A percentile compares a stretch with the other conserved stretches of the same genome.
These are phyloP conservation scores for Bombyx mori DNA, from an alignment of 1,140 invertebrate genomes.

Conservation along the genomic window DNA sequence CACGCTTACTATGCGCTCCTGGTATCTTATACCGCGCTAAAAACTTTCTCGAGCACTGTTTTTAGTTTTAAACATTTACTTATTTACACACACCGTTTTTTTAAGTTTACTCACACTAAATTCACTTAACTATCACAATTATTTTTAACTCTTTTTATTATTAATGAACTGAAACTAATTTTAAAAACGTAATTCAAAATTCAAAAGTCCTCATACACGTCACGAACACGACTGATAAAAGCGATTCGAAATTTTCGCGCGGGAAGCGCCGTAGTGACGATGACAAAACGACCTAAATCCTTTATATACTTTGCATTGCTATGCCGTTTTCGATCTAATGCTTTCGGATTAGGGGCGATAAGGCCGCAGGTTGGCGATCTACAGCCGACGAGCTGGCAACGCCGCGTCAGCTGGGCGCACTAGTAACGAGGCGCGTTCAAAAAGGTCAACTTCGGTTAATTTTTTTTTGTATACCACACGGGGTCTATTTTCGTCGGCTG, in stretches of 20 bases:
- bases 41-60: conserved; percentile 4
- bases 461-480: conserved; percentile 49
- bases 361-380: conserved; percentile 29
- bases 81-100: not conserved
- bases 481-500: conserved; percentile 43
- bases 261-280: conserved; percentile 43
- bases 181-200: not conserved
- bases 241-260: conserved; percentile 68
- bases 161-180: not conserved
- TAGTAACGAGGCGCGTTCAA: conserved; percentile 51
- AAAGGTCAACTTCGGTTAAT: conserved; percentile 66
- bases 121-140: conserved; percentile 40
- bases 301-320: conserved; percentile 48
- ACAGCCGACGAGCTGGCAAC: conserved; percentile 43
- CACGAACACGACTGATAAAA: conserved; percentile 57
- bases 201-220: conserved; percentile 12
- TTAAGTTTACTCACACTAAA: not conserved
- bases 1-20: conserved; percentile 21
- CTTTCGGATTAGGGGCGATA: conserved; percentile 46
- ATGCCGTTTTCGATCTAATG: conserved; percentile 29
- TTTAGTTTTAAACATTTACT: conserved; percentile 2
- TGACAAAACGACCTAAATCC: conserved; percentile 47
- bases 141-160: conserved; percentile 14
- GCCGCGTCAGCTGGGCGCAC: conserved; percentile 64
- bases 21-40: conserved; percentile 8